Percentiles rank a stretch among this genome's conserved stretches.
phyloP scores from a whole-genome alignment of 2,113 vertebrate genomes.

The Crotalus helleri region DNA sequence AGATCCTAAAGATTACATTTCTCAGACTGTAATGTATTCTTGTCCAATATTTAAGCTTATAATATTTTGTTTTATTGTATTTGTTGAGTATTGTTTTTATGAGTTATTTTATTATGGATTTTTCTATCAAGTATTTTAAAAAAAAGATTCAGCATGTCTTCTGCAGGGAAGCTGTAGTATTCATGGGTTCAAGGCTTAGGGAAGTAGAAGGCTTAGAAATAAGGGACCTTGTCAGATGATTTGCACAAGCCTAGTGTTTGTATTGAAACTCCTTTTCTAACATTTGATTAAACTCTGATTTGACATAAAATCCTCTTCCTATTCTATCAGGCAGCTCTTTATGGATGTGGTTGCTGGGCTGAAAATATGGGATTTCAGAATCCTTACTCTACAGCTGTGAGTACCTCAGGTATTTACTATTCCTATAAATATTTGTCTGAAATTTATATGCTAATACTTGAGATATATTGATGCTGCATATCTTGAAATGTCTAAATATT shows the following conservation, averaged over 20 bases:
- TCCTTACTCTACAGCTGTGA: conserved; percentile 97
- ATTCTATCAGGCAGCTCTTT: conserved; percentile 89
- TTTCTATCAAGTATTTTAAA: background rate
- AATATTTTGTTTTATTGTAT: background rate
- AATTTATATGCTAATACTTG: conserved; percentile 8
- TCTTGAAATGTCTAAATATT: background rate
- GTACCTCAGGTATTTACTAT: conserved; percentile 97
- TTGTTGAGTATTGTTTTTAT: background rate
- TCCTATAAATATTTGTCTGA: conserved; percentile 71
- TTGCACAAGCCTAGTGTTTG: background rate
- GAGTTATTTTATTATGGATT: background rate
- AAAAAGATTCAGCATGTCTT: background rate
- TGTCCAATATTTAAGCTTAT: background rate
- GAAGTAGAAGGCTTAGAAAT: background rate
- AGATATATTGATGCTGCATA: background rate
- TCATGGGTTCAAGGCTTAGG: background rate
- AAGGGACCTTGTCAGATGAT: background rate
- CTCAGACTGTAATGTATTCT: background rate
- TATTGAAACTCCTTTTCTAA: background rate
- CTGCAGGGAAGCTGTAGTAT: background rate
- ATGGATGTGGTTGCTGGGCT: conserved; percentile 99
- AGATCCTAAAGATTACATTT: background rate
- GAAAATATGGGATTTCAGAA: conserved; percentile 90
- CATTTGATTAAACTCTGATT: conserved; percentile 1
- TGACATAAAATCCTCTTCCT: conserved; percentile 13